These are phyloP conservation scores for Corythornis leucogaster DNA, from an alignment of 2,797 vertebrate genomes.

Conservation along the genomic window DNA sequence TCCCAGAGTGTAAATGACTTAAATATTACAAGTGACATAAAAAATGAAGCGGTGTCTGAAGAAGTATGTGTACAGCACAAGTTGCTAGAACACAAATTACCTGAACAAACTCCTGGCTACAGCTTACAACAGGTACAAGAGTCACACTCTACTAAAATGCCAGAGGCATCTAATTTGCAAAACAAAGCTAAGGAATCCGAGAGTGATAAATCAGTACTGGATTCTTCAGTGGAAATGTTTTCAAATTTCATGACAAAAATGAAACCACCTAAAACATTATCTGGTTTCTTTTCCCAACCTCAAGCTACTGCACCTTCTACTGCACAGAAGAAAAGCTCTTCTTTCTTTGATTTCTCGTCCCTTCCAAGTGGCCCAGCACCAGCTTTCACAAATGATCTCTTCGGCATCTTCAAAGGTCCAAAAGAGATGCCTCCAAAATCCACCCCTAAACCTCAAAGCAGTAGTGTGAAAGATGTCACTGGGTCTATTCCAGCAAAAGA, in stretches of 20 bases:
- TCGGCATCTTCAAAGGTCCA: slow-evolving; percentile 84
- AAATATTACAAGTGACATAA: not conserved
- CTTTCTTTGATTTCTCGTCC: slow-evolving; percentile 82
- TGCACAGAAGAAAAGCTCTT: slow-evolving; percentile 80
- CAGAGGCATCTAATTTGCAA: slow-evolving; percentile 25
- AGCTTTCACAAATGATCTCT: slow-evolving; percentile 85
- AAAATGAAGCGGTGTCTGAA: slow-evolving; percentile 28
- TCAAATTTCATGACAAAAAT: slow-evolving; percentile 91
- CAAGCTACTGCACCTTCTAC: slow-evolving; percentile 78
- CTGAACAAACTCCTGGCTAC: not conserved
- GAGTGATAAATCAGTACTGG: slow-evolving; percentile 80
- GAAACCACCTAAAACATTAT: slow-evolving; percentile 85
- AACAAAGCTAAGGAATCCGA: slow-evolving; percentile 71
- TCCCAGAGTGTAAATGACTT: slow-evolving; percentile 19
- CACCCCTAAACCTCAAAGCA: slow-evolving; percentile 44
- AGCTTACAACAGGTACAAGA: slow-evolving; percentile 14
- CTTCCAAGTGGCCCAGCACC: slow-evolving; percentile 68
- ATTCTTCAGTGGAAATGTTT: slow-evolving; percentile 86
- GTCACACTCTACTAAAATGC: not conserved
- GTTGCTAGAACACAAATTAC: not conserved
- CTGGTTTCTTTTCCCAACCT: slow-evolving; percentile 86
- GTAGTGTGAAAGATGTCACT: not conserved
- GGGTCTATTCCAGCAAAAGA: not conserved
- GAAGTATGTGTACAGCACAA: not conserved
- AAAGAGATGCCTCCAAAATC: slow-evolving; percentile 51